A percentile compares a stretch with the other conserved stretches of the same genome.
These are phyloP conservation scores for Drosophila varians DNA, from an alignment of 1,140 invertebrate species.

Conservation along the genomic window DNA sequence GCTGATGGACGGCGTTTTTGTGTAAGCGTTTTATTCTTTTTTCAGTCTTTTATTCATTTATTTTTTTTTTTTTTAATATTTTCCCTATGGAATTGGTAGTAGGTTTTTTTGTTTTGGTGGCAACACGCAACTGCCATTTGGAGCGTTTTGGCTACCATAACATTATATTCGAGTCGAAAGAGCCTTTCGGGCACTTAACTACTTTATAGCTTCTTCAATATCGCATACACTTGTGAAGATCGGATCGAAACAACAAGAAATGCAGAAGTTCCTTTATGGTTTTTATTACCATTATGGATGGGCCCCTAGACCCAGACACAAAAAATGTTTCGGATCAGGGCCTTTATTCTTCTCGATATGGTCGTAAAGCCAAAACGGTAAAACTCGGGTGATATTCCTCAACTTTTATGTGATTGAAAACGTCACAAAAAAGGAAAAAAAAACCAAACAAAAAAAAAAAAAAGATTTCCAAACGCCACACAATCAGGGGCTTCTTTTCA, in stretches of 20 bases:
- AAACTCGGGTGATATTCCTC: conserved; percentile 28
- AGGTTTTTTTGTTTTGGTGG: conserved; percentile 21
- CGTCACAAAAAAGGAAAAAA: conserved; percentile 27
- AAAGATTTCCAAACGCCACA: conserved; percentile 67
- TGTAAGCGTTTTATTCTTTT: not conserved
- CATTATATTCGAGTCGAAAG: conserved; percentile 35
- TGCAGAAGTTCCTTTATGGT: conserved; percentile 54
- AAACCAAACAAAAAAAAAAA: conserved; percentile 14
- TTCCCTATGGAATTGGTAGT: not conserved
- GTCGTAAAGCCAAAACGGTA: conserved; percentile 44
- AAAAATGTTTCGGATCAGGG: conserved; percentile 26
- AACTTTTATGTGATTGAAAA: conserved; percentile 47
- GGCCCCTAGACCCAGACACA: conserved; percentile 30
- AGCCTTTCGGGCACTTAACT: conserved; percentile 69
- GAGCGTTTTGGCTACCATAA: conserved; percentile 74
- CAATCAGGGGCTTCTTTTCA: conserved; percentile 47
- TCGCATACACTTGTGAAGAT: conserved; percentile 75
- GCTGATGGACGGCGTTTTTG: conserved; percentile 59
- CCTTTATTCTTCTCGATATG: conserved; percentile 15
- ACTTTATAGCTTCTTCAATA: conserved; percentile 73
- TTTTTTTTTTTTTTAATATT: not conserved
- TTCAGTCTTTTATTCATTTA: too few relatives aligned
- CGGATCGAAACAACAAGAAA: conserved; percentile 31
- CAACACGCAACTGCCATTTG: conserved; percentile 72
- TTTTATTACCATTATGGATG: conserved; percentile 22